A percentile compares a stretch with the other conserved stretches of the same genome.
phyloP scores from a whole-genome alignment of 2,888 invertebrate species.

The Carcina quercana region DNA sequence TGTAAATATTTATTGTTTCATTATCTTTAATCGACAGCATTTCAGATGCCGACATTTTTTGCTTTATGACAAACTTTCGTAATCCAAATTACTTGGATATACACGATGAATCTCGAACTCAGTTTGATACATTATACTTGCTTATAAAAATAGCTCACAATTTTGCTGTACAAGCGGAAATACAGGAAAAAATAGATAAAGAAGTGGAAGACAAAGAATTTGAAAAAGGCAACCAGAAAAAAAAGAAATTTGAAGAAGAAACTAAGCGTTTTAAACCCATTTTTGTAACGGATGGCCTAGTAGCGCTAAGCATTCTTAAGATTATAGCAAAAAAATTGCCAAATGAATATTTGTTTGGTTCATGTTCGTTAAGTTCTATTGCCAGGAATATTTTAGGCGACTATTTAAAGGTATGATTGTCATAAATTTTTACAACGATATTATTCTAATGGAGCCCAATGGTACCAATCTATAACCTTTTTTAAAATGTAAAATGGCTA shows the following conservation, averaged over 20 bases:
- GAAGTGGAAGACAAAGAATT: too few relatives aligned
- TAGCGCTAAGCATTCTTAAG: constrained; percentile 43
- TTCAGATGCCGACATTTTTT: constrained; percentile 55
- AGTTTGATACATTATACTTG: constrained; percentile 46
- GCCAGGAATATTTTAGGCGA: constrained; percentile 42
- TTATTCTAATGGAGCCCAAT: too few relatives aligned
- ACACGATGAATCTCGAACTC: constrained; percentile 27
- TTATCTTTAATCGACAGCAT: too few relatives aligned
- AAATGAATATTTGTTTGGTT: constrained; percentile 41
- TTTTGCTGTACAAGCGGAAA: constrained; percentile 23
- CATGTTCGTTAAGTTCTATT: constrained; percentile 34
- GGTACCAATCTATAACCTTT: too few relatives aligned
- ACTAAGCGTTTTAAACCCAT: constrained; percentile 28
- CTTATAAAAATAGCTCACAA: constrained; percentile 47
- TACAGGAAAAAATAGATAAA: constrained; percentile 10
- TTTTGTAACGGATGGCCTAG: constrained; percentile 50
- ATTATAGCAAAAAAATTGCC: constrained; percentile 40
- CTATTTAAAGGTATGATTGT: constrained; percentile 15
- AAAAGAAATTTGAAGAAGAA: constrained; percentile 10
- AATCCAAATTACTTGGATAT: constrained; percentile 47
- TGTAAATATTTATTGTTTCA: too few relatives aligned
- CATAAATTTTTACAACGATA: too few relatives aligned
- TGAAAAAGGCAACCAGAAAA: constrained; percentile 4
- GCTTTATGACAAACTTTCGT: constrained; percentile 43
- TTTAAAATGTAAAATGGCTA: too few relatives aligned